These are phyloP conservation scores for Corydoras maculifer DNA, from an alignment of 2,113 vertebrate species.

Conservation along the genomic window DNA sequence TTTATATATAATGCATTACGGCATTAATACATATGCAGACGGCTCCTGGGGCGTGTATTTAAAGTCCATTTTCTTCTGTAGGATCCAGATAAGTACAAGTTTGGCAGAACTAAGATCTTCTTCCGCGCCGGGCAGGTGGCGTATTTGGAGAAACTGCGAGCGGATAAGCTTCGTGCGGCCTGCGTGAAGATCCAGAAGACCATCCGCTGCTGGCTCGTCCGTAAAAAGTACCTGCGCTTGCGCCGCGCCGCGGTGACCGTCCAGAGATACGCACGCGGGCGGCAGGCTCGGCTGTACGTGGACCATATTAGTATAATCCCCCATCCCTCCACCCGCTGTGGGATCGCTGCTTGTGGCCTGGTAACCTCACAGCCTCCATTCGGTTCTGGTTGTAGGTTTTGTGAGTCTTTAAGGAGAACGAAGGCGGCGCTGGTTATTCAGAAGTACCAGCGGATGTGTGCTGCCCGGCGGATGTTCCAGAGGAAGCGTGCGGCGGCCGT, in stretches of 20 bases:
- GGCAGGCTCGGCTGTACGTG: constrained; percentile 85
- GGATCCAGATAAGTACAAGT: constrained; percentile 91
- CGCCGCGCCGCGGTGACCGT: constrained; percentile 76
- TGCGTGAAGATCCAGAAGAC: constrained; percentile 95
- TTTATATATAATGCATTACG: too few species aligned
- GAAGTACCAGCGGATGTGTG: constrained; percentile 79
- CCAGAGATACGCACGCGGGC: constrained; percentile 81
- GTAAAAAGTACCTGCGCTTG: constrained; percentile 86
- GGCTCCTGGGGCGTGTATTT: too few species aligned
- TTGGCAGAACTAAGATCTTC: constrained; percentile 97
- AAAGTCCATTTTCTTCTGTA: constrained; percentile 44
- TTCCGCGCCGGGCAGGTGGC: constrained; percentile 96
- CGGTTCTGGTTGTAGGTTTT: constrained; percentile 61
- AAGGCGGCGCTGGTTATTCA: constrained; percentile 80
- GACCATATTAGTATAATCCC: neutral
- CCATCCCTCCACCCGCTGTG: neutral
- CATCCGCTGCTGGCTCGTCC: constrained; percentile 85
- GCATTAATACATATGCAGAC: too few species aligned
- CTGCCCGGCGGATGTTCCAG: constrained; percentile 63
- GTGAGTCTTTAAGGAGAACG: constrained; percentile 74
- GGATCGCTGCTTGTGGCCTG: too few species aligned
- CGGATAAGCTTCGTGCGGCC: constrained; percentile 81
- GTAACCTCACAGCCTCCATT: neutral
- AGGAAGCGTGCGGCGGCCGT: constrained; percentile 67
- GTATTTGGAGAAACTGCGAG: constrained; percentile 91